A percentile compares a stretch with the other conserved stretches of the same genome.
Conservation (phyloP, 2,888 invertebrate genomes). For the Augochlorella aurata region DNA sequence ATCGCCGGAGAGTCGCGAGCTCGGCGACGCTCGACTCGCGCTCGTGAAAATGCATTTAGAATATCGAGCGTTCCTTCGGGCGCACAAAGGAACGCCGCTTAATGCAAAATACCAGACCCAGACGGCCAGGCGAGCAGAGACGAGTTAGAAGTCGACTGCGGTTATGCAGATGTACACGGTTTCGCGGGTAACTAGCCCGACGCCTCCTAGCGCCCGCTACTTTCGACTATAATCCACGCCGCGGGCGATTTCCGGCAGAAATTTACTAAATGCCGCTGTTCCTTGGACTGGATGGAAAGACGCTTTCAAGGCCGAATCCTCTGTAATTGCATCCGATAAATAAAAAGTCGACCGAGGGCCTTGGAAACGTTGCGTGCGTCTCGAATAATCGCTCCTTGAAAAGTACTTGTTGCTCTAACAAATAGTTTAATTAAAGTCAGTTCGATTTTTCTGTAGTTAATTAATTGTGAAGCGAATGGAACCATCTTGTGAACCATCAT, state of each 20-base stretch:
- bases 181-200: background rate
- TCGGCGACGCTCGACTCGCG: background rate
- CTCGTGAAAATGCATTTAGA: conserved; percentile 39
- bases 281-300: no score
- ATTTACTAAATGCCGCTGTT: background rate
- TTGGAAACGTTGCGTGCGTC: no score
- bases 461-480: no score
- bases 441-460: no score
- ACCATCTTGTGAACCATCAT: no score
- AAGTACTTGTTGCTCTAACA: no score
- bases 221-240: background rate
- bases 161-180: background rate
- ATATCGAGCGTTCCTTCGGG: conserved; percentile 31
- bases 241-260: background rate
- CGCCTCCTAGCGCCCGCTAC: background rate
- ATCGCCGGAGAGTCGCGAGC: conserved; percentile 7
- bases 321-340: background rate
- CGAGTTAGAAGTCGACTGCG: background rate
- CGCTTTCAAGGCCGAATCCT: background rate
- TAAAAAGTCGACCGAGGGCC: no score
- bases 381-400: no score
- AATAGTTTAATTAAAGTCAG: no score
- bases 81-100: conserved; percentile 34
- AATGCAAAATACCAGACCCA: conserved; percentile 26
- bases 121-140: background rate